Evolutionary conservation across 2,113 vertebrate species (phyloP).

Genomic region (Aplodontia rufa): DNA sequence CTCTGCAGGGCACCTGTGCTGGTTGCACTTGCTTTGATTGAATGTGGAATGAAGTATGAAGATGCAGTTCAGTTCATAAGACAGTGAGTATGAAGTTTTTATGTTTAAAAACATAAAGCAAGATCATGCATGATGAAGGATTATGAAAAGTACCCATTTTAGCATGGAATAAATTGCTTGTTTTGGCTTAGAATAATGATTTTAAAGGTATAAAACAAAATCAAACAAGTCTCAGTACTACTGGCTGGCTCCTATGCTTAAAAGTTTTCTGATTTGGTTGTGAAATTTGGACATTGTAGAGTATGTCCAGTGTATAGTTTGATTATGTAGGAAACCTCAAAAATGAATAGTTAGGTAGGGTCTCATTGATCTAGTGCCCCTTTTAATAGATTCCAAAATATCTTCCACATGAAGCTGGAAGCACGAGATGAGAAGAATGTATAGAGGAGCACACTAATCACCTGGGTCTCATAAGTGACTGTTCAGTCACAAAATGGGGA

Average conservation of each 20-base stretch:
- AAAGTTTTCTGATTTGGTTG: conserved; percentile 33
- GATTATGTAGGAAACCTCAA: conserved; percentile 36
- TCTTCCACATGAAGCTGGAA: background rate
- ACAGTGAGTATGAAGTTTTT: conserved; percentile 90
- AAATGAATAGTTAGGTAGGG: background rate
- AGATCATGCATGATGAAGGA: background rate
- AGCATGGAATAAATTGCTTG: conserved; percentile 22
- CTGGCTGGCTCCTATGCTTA: background rate
- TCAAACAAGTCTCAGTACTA: background rate
- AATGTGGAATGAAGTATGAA: conserved; percentile 99
- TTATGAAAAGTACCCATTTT: conserved; percentile 24
- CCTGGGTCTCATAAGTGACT: background rate
- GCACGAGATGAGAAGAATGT: background rate
- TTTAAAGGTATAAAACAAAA: conserved; percentile 41
- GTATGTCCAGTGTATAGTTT: background rate
- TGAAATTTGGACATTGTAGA: conserved; percentile 6
- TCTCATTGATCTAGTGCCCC: background rate
- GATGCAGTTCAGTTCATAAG: conserved; percentile 99
- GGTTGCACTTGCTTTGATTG: conserved; percentile 98
- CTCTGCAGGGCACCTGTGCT: conserved; percentile 94
- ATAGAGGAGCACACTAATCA: background rate
- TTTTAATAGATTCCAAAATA: conserved; percentile 28
- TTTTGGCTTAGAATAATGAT: conserved; percentile 42
- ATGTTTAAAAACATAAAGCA: conserved; percentile 36
- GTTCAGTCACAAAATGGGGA: background rate